Conservation (phyloP, 2,888 invertebrate species). For the Morpho deidamia region DNA sequence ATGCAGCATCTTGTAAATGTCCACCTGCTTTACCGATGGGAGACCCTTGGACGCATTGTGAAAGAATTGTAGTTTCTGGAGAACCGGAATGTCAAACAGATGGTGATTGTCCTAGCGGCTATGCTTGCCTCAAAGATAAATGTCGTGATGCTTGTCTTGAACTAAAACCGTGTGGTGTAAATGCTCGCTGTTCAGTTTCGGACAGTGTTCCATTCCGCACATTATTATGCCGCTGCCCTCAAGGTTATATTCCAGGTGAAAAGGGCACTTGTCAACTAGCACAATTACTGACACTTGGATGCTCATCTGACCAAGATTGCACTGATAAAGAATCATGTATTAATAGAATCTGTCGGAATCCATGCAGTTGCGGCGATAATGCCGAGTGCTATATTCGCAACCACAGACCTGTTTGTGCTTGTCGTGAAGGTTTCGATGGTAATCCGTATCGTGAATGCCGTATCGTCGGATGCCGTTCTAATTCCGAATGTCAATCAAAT, state of each 20-base stretch:
- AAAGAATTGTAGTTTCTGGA: constrained; percentile 64
- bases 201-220: constrained; percentile 92
- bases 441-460: constrained; percentile 90
- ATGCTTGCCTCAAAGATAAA: constrained; percentile 88
- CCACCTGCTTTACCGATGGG: constrained; percentile 88
- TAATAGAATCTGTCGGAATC: constrained; percentile 90
- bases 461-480: constrained; percentile 88
- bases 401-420: constrained; percentile 92
- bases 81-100: constrained; percentile 87
- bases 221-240: constrained; percentile 92
- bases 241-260: constrained; percentile 89
- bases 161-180: constrained; percentile 86
- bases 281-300: constrained; percentile 84
- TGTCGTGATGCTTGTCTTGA: constrained; percentile 89
- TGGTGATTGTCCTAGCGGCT: constrained; percentile 87
- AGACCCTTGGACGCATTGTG: constrained; percentile 88
- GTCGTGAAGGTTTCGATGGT: constrained; percentile 90
- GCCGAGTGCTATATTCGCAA: constrained; percentile 89
- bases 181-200: constrained; percentile 88
- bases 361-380: constrained; percentile 92
- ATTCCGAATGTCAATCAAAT: constrained; percentile 90
- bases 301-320: constrained; percentile 89
- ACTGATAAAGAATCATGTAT: constrained; percentile 88
- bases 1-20: constrained; percentile 89
- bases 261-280: constrained; percentile 88